Evolutionary conservation across 2,797 vertebrate genomes (phyloP).

Genomic region (Anableps anableps): DNA sequence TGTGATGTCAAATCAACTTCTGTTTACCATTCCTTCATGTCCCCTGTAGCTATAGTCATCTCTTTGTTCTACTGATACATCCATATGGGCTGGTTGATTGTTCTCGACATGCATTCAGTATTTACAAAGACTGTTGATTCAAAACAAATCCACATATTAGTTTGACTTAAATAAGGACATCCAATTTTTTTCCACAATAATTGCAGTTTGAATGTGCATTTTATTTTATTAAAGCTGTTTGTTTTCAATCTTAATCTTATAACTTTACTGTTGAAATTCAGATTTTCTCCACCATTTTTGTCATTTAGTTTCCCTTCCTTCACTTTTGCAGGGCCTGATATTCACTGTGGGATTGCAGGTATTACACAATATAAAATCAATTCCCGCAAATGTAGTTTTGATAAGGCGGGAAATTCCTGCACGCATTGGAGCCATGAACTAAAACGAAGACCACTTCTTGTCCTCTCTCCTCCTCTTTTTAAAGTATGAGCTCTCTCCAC

Average conservation of each 20-base stretch:
- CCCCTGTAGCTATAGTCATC: constrained; percentile 26
- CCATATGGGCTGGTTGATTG: constrained; percentile 9
- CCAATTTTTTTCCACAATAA: not conserved
- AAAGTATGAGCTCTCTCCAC: too few species aligned
- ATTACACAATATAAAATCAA: too few species aligned
- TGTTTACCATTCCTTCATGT: constrained; percentile 22
- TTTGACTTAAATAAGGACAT: constrained; percentile 18
- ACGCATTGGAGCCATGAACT: too few species aligned
- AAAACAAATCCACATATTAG: not conserved
- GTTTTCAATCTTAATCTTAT: constrained; percentile 24
- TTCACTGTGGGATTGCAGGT: too few species aligned
- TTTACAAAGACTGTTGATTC: not conserved
- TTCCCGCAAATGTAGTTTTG: too few species aligned
- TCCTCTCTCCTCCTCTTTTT: too few species aligned
- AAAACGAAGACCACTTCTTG: too few species aligned
- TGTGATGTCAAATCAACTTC: constrained; percentile 38
- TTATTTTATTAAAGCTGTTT: not conserved
- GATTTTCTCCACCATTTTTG: not conserved
- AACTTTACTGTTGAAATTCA: not conserved
- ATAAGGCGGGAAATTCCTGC: too few species aligned
- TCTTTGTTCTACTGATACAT: not conserved
- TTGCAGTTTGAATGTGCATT: not conserved
- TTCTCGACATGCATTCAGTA: constrained; percentile 8
- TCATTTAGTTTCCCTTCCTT: constrained; percentile 14
- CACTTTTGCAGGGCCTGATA: too few species aligned